Evolutionary conservation across 2,113 vertebrate genomes (phyloP).

Genomic region (Pygoscelis adeliae): DNA sequence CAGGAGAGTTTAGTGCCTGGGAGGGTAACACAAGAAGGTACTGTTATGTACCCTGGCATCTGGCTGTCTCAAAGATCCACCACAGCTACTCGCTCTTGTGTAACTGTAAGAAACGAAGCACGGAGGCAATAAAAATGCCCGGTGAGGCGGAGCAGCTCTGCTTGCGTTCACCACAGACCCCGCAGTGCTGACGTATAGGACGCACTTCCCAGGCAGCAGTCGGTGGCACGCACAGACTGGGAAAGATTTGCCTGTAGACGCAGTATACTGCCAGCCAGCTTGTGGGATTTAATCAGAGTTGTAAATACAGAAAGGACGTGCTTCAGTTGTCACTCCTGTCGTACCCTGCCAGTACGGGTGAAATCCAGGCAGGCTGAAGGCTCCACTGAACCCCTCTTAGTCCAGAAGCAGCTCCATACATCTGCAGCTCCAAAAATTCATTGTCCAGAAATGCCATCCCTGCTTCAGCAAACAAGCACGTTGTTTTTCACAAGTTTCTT

Average conservation of each 20-base stretch:
- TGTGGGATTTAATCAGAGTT: neutral
- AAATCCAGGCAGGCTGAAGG: neutral
- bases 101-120: neutral
- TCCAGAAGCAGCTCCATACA: too few species aligned
- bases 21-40: neutral
- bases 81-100: neutral
- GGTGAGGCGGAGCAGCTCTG: neutral
- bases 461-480: neutral
- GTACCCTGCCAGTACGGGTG: neutral
- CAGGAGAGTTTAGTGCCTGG: too few species aligned
- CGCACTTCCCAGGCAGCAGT: neutral
- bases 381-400: neutral
- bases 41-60: too few species aligned
- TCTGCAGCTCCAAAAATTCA: neutral
- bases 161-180: neutral
- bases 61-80: neutral
- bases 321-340: neutral
- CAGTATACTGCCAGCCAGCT: neutral
- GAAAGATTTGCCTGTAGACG: neutral
- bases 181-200: rapidly evolving
- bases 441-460: neutral
- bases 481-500: neutral
- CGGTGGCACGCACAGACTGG: neutral
- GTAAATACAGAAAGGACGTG: neutral
- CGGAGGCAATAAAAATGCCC: too few species aligned